Percentiles rank a stretch among this genome's conserved stretches.
Conservation (phyloP, 2,113 vertebrate genomes). For the Eulacestoma nigropectus region DNA sequence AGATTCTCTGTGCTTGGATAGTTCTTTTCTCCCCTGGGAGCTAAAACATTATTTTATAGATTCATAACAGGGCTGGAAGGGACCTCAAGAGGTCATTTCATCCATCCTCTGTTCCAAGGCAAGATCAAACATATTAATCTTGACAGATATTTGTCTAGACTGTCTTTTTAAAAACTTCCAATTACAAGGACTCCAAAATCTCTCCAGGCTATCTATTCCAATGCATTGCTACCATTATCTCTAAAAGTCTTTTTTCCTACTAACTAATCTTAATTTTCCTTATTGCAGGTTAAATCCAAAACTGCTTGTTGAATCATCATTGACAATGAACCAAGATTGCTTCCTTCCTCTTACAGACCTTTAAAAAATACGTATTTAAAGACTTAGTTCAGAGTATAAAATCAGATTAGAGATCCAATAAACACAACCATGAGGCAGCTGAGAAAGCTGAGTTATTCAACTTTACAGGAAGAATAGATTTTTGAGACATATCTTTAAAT, state of each 20-base stretch:
- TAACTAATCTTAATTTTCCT: neutral
- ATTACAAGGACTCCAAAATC: neutral
- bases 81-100: conserved; percentile 30
- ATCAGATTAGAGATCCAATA: neutral
- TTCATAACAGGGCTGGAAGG: neutral
- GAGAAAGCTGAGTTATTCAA: neutral
- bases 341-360: neutral
- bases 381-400: neutral
- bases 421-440: neutral
- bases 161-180: neutral
- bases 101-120: neutral
- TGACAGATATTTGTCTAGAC: conserved; percentile 18
- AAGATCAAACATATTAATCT: conserved; percentile 21
- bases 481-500: neutral
- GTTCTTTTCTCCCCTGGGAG: neutral
- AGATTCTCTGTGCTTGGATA: conserved; percentile 10
- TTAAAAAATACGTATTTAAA: neutral
- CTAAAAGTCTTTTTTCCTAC: neutral
- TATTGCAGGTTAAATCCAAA: neutral
- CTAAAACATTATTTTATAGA: conserved; percentile 20
- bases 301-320: neutral
- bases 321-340: neutral
- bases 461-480: neutral
- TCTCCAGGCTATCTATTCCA: neutral
- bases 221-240: neutral